phyloP scores from a whole-genome alignment of 2,888 invertebrate genomes.

The Gnatocerus cornutus region DNA sequence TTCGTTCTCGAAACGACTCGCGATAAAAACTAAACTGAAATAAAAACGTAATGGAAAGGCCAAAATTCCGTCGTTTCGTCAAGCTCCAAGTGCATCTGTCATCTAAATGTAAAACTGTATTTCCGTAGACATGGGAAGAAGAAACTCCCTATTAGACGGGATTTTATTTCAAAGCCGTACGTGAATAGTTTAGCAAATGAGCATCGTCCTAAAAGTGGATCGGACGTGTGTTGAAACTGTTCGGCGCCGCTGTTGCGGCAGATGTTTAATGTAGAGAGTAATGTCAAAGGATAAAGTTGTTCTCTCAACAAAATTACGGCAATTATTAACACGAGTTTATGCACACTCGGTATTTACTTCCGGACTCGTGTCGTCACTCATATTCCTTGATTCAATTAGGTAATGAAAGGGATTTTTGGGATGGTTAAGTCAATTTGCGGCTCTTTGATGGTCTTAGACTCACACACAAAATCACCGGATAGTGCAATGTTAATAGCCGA shows the following conservation, averaged over 20 bases:
- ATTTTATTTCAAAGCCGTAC: conserved; percentile 45
- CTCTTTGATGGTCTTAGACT: conserved; percentile 15
- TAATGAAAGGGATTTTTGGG: conserved; percentile 29
- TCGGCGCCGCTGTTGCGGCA: conserved; percentile 25
- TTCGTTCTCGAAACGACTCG: neutral
- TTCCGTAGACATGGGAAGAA: conserved; percentile 15
- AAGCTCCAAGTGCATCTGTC: conserved; percentile 32
- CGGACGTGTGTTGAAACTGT: conserved; percentile 28
- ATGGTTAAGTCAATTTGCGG: conserved; percentile 38
- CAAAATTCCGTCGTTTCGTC: conserved; percentile 26
- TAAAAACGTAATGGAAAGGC: conserved; percentile 9
- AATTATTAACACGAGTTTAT: conserved; percentile 40
- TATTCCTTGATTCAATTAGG: conserved; percentile 17
- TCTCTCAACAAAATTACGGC: conserved; percentile 41
- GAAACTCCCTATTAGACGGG: conserved; percentile 41
- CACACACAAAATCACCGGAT: conserved; percentile 5
- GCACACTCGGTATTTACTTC: conserved; percentile 17
- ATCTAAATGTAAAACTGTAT: conserved; percentile 43
- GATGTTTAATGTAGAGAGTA: conserved; percentile 38
- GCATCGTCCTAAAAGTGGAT: conserved; percentile 7
- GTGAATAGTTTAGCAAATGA: conserved; percentile 38
- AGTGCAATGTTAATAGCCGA: conserved; percentile 13
- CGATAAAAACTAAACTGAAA: conserved; percentile 19
- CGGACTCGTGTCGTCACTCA: conserved; percentile 11
- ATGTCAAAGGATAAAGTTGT: conserved; percentile 43